phyloP scores from a whole-genome alignment of 2,113 vertebrate genomes.

The Helogale parvula region DNA sequence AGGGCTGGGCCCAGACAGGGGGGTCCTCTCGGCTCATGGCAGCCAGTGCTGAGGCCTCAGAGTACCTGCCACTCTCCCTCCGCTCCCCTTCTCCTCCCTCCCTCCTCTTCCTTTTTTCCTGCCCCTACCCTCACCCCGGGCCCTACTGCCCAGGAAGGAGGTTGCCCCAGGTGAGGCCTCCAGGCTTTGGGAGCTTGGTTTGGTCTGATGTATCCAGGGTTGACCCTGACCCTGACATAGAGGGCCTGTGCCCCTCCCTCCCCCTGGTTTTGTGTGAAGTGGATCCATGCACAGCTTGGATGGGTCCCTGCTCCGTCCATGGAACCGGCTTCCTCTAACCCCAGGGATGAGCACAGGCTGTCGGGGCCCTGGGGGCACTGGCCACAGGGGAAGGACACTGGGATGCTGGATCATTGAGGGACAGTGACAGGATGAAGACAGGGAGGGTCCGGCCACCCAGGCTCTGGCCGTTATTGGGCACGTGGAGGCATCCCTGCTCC shows the following conservation, averaged over 20 bases:
- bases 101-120: too few species aligned
- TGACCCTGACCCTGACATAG: neutral
- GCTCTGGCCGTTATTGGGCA: neutral
- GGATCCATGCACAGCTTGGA: neutral
- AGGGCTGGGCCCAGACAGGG: neutral
- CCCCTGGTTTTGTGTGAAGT: fast-evolving
- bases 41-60: neutral
- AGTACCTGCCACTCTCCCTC: fast-evolving
- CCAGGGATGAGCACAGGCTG: neutral
- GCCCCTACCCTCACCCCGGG: fast-evolving
- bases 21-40: neutral
- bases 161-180: neutral
- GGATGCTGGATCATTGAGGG: neutral
- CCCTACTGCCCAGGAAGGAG: neutral
- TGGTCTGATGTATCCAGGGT: neutral
- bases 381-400: neutral
- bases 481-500: neutral
- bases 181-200: neutral
- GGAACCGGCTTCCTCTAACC: neutral
- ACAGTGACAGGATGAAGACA: neutral
- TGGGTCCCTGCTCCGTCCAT: neutral
- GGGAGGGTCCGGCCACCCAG: neutral
- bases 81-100: too few species aligned
- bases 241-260: neutral
- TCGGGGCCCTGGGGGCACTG: neutral